Evolutionary conservation across 1,140 invertebrate genomes (phyloP), one percentile per base, ranked within the genome.

Genomic region (Drosophila cardini): DNA sequence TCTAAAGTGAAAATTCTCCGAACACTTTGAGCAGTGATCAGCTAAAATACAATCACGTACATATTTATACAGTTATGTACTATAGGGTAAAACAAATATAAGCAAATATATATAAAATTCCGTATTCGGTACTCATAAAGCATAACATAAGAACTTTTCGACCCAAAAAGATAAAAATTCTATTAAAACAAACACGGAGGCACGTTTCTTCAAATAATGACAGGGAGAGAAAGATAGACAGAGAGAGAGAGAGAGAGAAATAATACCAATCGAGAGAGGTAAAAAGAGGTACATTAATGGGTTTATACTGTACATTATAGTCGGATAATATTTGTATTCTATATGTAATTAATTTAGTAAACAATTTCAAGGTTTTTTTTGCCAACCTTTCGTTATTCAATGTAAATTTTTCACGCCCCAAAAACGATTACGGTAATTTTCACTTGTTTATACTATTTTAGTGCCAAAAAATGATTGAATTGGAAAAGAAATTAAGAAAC

Each of bases 281-380:
- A 52, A 42, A 46, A 11, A 21, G 32, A 18, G 16, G 32, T 43
- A 13, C 26, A 42, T 32, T 10, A 56, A 36, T 13, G 26, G 13
- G 36, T 18, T 34, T 21, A 42, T 34, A 55, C 40, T 71, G 30
- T 71, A 40, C 55, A 64, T 21, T 48, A 32, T 40, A 30, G 10
- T 13, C 42, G 32, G 48, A 81, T 81, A 62, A 65, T 64, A 78
- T 67, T 80, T 78, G 57, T 68, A 79, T 57, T 76, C 16, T 46
- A 18, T 16, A 11, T 16, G 45, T 63, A 82, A 76, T 69, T 55
- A 55, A 57, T 67, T 76, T 61, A 78, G 71, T 76, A 86, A 63
- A 76, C 78, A 76, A 68, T 64, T 82, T 79, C 83, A 86, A 86
- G 82, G 82, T 78, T 70, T 61, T 40, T 40, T n/a, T 26, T 13